Evolutionary conservation across 2,113 vertebrate species (phyloP).

Genomic region (Chrysemys picta): DNA sequence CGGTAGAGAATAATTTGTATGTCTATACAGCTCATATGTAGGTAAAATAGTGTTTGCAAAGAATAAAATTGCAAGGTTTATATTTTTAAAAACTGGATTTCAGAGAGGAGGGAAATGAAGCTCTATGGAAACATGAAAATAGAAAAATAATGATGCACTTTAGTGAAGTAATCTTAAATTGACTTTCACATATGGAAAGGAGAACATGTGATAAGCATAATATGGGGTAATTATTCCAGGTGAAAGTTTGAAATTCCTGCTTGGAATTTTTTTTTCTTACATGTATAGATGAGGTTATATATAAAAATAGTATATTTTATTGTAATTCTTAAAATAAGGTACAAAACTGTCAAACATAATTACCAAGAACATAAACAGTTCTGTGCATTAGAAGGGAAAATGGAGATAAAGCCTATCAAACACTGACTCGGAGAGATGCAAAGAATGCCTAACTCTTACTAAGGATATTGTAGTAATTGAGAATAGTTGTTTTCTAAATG

Average conservation of each 20-base stretch:
- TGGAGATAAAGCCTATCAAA: neutral
- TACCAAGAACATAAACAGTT: neutral
- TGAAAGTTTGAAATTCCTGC: neutral
- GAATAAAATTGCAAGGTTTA: neutral
- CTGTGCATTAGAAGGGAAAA: neutral
- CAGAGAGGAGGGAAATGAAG: neutral
- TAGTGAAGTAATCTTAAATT: neutral
- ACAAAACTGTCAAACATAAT: neutral
- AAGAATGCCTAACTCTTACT: neutral
- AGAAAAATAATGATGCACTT: neutral
- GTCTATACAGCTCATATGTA: neutral
- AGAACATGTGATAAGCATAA: neutral
- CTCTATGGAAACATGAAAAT: neutral
- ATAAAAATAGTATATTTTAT: neutral
- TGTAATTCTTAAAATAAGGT: neutral
- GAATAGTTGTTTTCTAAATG: neutral
- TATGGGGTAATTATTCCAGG: neutral
- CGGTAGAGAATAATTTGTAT: neutral
- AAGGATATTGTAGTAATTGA: neutral
- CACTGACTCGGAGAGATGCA: neutral
- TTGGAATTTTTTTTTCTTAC: neutral
- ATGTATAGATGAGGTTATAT: neutral
- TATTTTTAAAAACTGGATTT: neutral
- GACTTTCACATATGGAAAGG: neutral
- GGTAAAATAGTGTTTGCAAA: slow-evolving; percentile 4